Evolutionary conservation across 2,888 invertebrate species (phyloP).

Genomic region (Drosophila pseudotalamancana): DNA sequence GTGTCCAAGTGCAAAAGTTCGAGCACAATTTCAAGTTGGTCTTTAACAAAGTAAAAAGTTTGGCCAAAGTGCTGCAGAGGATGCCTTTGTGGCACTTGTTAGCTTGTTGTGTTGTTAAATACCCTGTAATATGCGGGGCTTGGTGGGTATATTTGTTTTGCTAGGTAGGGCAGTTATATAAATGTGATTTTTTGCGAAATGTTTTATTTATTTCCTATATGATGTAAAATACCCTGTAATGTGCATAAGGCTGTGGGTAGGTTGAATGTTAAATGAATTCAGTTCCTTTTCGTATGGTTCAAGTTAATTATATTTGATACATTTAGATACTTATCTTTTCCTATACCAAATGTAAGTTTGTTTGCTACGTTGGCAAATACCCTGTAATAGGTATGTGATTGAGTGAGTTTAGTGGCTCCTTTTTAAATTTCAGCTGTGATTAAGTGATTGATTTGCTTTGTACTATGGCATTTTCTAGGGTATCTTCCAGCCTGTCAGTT

Average conservation of each 20-base stretch:
- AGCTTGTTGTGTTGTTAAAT: slow-evolving; percentile 30
- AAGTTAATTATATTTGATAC: too few relatives aligned
- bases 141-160: neutral
- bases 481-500: neutral
- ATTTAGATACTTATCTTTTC: too few relatives aligned
- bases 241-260: too few relatives aligned
- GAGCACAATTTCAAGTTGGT: slow-evolving; percentile 58
- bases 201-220: neutral
- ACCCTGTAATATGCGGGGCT: neutral
- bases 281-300: too few relatives aligned
- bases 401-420: too few relatives aligned
- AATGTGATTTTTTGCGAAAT: neutral
- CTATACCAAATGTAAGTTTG: too few relatives aligned
- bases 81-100: slow-evolving; percentile 46
- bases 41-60: slow-evolving; percentile 77
- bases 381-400: too few relatives aligned
- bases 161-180: too few relatives aligned
- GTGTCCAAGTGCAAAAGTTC: slow-evolving; percentile 70
- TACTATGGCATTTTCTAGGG: neutral
- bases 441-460: neutral
- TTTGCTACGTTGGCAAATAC: too few relatives aligned
- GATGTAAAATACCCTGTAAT: too few relatives aligned
- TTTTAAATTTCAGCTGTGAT: neutral
- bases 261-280: too few relatives aligned
- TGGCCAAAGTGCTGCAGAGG: slow-evolving; percentile 39